phyloP scores from a whole-genome alignment of 2,888 invertebrate species.

The Beris chalybata region DNA sequence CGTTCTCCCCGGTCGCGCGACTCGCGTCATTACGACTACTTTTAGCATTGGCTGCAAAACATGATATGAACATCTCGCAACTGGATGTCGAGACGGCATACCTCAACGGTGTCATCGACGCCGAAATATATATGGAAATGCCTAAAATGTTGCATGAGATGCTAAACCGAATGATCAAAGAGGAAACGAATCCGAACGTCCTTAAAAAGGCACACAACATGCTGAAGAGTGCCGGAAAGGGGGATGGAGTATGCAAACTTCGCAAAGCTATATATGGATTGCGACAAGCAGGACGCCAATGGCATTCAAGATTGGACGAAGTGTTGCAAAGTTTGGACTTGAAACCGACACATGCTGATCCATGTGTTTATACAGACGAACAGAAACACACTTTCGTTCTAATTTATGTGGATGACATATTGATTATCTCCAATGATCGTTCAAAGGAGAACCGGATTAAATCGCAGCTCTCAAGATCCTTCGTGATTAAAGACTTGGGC shows the following conservation, averaged over 20 bases:
- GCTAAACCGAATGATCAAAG: slow-evolving; percentile 20
- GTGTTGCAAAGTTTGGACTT: too few species aligned
- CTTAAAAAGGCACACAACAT: too few species aligned
- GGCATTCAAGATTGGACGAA: too few species aligned
- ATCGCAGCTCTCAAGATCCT: neutral
- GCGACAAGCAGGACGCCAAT: too few species aligned
- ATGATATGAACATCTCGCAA: slow-evolving; percentile 38
- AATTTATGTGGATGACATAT: neutral
- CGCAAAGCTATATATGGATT: too few species aligned
- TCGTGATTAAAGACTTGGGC: slow-evolving; percentile 1
- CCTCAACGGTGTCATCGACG: slow-evolving; percentile 39
- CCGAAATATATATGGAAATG: slow-evolving; percentile 40
- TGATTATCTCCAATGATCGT: neutral
- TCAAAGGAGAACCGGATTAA: neutral
- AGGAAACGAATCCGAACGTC: slow-evolving; percentile 11
- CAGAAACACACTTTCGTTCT: neutral
- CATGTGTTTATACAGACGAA: slow-evolving; percentile 38
- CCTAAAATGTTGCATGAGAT: slow-evolving; percentile 35
- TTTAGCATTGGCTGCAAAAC: slow-evolving; percentile 39
- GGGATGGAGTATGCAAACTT: too few species aligned
- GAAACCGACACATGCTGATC: slow-evolving; percentile 37
- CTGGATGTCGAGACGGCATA: slow-evolving; percentile 41
- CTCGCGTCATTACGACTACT: slow-evolving; percentile 39
- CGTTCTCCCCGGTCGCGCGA: too few species aligned
- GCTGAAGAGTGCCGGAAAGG: too few species aligned